Conservation (phyloP, 2,888 invertebrate species). For the Limnephilus marmoratus region DNA sequence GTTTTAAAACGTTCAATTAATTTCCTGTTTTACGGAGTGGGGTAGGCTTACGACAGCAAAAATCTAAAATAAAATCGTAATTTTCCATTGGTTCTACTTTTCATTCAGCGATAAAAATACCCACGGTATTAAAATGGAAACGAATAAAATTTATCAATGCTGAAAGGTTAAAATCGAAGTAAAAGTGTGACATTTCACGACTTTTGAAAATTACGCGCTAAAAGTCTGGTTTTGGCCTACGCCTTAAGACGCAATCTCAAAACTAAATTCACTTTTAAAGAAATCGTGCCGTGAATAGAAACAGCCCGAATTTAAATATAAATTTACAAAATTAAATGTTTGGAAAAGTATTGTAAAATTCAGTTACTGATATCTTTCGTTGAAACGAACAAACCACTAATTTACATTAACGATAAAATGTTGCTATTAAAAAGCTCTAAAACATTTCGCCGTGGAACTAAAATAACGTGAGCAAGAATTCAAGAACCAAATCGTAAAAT, state of each 20-base stretch:
- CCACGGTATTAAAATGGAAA: background rate
- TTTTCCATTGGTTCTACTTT: background rate
- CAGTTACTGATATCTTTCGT: background rate
- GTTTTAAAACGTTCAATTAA: background rate
- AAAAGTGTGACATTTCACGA: background rate
- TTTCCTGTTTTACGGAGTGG: background rate
- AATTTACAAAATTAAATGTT: background rate
- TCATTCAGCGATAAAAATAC: background rate
- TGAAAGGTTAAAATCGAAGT: background rate
- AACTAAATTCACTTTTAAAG: conserved; percentile 2
- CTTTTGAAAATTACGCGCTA: background rate
- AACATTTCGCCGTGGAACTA: background rate
- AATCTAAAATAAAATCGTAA: background rate
- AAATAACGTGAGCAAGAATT: background rate
- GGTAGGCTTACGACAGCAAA: background rate
- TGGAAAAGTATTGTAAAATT: conserved; percentile 2
- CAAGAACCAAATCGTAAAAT: background rate
- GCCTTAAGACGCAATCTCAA: background rate
- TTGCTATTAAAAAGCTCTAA: background rate
- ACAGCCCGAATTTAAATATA: background rate
- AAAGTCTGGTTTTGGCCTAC: background rate
- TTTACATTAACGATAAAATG: background rate
- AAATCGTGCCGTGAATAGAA: conserved; percentile 2
- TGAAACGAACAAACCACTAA: background rate
- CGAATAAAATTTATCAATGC: background rate